These are phyloP conservation scores for Sinocyclocheilus grahami DNA, from an alignment of 2,113 vertebrate genomes.

Conservation along the genomic window DNA sequence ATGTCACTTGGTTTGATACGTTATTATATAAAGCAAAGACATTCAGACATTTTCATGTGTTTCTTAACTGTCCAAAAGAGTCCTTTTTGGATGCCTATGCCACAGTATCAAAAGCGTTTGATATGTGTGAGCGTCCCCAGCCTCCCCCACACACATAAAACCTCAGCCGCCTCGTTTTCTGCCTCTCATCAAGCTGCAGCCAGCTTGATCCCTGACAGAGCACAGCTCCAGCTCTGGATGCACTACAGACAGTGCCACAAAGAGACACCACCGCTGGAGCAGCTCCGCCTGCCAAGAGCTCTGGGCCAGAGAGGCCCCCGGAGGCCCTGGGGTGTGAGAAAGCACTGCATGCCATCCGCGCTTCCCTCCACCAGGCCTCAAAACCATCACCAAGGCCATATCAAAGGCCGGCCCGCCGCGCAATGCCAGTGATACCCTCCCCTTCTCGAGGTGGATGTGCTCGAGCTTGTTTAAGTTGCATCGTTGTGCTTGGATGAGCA, in stretches of 20 bases:
- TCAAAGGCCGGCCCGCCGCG: slow-evolving; percentile 54
- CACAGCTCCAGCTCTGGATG: slow-evolving; percentile 68
- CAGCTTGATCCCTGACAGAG: slow-evolving; percentile 60
- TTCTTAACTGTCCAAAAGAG: neutral
- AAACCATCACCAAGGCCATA: slow-evolving; percentile 48
- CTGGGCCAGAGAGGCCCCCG: slow-evolving; percentile 61
- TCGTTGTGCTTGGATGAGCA: slow-evolving; percentile 2
- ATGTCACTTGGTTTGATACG: neutral
- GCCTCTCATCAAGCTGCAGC: slow-evolving; percentile 36
- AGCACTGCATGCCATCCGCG: slow-evolving; percentile 53
- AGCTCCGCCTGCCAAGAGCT: slow-evolving; percentile 65
- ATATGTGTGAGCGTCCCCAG: slow-evolving; percentile 18
- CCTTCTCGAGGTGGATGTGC: slow-evolving; percentile 46
- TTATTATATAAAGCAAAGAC: neutral
- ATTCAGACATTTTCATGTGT: neutral
- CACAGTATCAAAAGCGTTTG: neutral
- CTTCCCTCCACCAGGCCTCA: slow-evolving; percentile 9
- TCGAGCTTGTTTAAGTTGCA: slow-evolving; percentile 26
- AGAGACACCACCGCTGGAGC: slow-evolving; percentile 53
- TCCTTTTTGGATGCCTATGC: neutral
- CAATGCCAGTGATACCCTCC: slow-evolving; percentile 38
- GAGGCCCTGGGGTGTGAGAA: slow-evolving; percentile 72
- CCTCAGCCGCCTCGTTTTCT: neutral
- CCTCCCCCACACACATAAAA: neutral
- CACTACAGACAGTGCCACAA: slow-evolving; percentile 67